A percentile compares a stretch with the other conserved stretches of the same genome.
Conservation (phyloP, 1,140 invertebrate species). For the Tachypleus tridentatus region DNA sequence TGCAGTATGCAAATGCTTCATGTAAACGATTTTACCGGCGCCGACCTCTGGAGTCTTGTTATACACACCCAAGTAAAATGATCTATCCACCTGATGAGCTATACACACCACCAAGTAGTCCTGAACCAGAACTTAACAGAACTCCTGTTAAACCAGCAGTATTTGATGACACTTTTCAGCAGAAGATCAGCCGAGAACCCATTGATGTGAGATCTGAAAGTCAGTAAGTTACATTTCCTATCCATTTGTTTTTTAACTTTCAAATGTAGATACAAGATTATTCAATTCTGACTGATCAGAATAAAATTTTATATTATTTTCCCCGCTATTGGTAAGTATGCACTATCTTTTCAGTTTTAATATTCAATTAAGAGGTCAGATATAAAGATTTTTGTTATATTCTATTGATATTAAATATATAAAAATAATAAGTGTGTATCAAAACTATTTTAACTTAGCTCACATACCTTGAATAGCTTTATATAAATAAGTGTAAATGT, state of each 20-base stretch:
- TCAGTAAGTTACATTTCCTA: constrained; percentile 50
- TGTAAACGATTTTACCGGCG: constrained; percentile 73
- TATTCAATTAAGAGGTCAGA: too few relatives aligned
- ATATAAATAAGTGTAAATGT: too few relatives aligned
- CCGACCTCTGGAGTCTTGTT: constrained; percentile 62
- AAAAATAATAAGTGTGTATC: neutral
- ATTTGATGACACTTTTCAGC: constrained; percentile 24
- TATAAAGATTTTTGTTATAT: constrained; percentile 2
- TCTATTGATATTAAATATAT: constrained; percentile 12
- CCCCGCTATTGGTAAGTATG: neutral
- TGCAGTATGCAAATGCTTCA: constrained; percentile 69
- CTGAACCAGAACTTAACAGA: constrained; percentile 34
- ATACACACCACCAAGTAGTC: constrained; percentile 53
- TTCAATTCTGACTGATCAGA: too few relatives aligned
- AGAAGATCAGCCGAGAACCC: constrained; percentile 63
- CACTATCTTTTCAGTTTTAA: too few relatives aligned
- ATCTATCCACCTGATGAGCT: constrained; percentile 74
- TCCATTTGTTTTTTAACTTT: neutral
- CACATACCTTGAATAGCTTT: neutral
- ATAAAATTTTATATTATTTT: neutral
- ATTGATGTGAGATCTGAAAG: constrained; percentile 67
- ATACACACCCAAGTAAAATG: constrained; percentile 82
- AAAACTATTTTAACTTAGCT: neutral
- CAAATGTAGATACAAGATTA: too few relatives aligned
- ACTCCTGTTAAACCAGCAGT: constrained; percentile 20